Evolutionary conservation across 2,797 vertebrate species (phyloP).

Genomic region (Sandelia bainsii): DNA sequence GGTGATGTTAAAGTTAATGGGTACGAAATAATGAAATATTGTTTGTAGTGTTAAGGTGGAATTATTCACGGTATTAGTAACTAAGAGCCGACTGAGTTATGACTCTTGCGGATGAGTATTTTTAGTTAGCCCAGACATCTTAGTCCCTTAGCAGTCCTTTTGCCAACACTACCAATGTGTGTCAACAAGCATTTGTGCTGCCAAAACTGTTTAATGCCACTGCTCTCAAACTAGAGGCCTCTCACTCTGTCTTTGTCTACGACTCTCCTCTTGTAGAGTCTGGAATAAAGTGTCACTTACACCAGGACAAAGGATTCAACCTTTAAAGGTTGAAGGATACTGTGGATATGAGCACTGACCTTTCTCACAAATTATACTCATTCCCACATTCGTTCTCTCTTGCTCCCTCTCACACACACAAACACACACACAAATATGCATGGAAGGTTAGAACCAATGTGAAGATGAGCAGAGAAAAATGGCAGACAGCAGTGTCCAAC

Average conservation of each 20-base stretch:
- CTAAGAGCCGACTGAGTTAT: background rate
- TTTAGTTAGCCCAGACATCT: background rate
- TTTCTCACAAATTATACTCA: conserved; percentile 76
- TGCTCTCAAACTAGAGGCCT: conserved; percentile 29
- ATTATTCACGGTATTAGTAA: background rate
- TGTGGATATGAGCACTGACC: conserved; percentile 83
- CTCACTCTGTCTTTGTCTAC: conserved; percentile 43
- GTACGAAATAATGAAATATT: background rate
- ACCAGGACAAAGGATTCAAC: conserved; percentile 78
- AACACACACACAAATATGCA: conserved; percentile 54
- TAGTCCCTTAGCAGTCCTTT: background rate
- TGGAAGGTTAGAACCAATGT: conserved; percentile 33
- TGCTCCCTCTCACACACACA: conserved; percentile 16
- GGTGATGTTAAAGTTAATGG: conserved; percentile 1
- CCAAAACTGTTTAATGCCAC: conserved; percentile 37
- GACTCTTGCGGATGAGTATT: background rate
- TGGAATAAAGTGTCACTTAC: conserved; percentile 77
- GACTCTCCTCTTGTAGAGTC: conserved; percentile 34
- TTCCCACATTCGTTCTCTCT: conserved; percentile 1
- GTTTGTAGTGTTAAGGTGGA: conserved; percentile 9
- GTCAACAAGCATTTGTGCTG: conserved; percentile 46
- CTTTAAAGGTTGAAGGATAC: conserved; percentile 84
- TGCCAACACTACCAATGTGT: conserved; percentile 8
- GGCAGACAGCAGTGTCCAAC: conserved; percentile 79
- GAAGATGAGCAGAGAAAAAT: conserved; percentile 70